Evolutionary conservation across 2,113 vertebrate species (phyloP).

Genomic region (Mustela lutreola): DNA sequence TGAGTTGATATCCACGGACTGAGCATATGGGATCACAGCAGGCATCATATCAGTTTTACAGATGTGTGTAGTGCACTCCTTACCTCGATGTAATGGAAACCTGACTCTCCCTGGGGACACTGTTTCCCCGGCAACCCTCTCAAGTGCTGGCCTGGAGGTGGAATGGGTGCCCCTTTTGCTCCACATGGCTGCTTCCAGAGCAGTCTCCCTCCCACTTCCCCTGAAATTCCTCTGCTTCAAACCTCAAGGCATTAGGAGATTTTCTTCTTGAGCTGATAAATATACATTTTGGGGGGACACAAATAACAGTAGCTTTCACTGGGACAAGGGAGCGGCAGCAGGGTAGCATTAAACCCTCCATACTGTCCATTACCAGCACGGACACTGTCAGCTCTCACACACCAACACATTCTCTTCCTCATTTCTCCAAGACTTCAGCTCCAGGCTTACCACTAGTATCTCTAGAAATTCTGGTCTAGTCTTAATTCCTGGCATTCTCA

Average conservation of each 20-base stretch:
- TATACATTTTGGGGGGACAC: background rate
- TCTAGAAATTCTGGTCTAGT: background rate
- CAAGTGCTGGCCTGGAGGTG: background rate
- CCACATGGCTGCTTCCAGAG: background rate
- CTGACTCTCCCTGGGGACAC: background rate
- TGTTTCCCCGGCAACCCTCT: background rate
- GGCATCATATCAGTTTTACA: background rate
- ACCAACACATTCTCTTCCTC: background rate
- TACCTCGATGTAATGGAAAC: background rate
- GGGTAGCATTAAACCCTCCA: background rate
- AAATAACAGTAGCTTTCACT: background rate
- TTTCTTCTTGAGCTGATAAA: background rate
- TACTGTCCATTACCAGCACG: rapidly evolving
- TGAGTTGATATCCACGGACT: background rate
- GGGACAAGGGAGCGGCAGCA: background rate
- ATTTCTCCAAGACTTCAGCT: background rate
- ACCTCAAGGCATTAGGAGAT: background rate
- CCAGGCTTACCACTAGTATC: background rate
- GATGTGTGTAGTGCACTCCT: background rate
- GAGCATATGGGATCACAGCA: background rate
- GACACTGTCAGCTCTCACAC: background rate
- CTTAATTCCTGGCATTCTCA: background rate
- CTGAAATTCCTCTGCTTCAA: background rate
- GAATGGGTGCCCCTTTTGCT: background rate
- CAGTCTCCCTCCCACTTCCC: background rate